Evolutionary conservation across 1,140 invertebrate genomes (phyloP).

Genomic region (Drosophila rufa): DNA sequence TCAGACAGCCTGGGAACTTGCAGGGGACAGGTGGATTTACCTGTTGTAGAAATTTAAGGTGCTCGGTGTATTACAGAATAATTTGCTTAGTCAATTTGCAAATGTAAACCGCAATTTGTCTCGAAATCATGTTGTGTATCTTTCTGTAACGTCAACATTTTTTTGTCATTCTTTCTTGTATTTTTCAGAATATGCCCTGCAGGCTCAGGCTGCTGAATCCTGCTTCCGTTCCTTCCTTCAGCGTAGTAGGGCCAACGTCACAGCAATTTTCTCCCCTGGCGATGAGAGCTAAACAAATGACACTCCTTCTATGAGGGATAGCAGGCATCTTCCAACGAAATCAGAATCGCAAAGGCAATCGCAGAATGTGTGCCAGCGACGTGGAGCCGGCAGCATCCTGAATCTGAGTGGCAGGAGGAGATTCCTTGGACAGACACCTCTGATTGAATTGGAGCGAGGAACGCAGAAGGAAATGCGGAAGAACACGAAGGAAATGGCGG

Average conservation of each 20-base stretch:
- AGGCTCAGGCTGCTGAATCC: conserved; percentile 14
- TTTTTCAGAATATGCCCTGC: conserved; percentile 46
- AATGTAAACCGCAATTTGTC: conserved; percentile 32
- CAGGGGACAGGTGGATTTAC: background rate
- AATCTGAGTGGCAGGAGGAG: conserved; percentile 27
- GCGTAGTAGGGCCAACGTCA: conserved; percentile 25
- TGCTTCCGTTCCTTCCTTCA: background rate
- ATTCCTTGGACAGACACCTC: conserved; percentile 34
- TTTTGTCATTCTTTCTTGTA: background rate
- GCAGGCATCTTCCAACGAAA: conserved; percentile 19
- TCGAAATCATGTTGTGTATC: conserved; percentile 40
- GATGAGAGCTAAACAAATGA: conserved; percentile 50
- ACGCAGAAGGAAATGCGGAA: conserved; percentile 16
- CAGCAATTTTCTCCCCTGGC: conserved; percentile 16
- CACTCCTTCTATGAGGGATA: conserved; percentile 29
- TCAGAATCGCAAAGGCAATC: conserved; percentile 25
- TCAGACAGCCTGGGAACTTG: background rate
- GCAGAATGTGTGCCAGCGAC: conserved; percentile 32
- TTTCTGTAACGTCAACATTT: conserved; percentile 35
- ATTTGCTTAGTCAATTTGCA: conserved; percentile 25
- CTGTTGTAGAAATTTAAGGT: conserved; percentile 2
- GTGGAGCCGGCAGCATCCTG: conserved; percentile 4
- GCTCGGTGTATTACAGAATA: conserved; percentile 5
- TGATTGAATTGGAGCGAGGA: conserved; percentile 30
- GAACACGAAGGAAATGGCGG: conserved; percentile 43